Percentiles rank a stretch among this genome's conserved stretches.
phyloP scores from a whole-genome alignment of 2,888 invertebrate species.

The Eulithis testata region DNA sequence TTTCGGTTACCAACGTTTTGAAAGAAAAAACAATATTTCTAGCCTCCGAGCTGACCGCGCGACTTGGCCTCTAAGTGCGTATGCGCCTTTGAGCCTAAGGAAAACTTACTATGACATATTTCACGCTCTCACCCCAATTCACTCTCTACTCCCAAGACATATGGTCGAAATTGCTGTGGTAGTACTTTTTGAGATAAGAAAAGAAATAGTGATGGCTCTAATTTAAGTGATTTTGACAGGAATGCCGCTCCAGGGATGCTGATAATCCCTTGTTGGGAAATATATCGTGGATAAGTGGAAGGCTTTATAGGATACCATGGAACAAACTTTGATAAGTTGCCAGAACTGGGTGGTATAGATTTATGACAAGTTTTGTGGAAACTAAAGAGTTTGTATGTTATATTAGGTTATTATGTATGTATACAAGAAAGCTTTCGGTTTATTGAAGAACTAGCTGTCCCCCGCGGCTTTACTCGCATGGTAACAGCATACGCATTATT shows the following conservation, averaged over 20 bases:
- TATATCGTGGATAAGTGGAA: slow-evolving; percentile 14
- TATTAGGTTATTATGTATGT: too few species aligned
- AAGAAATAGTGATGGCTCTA: slow-evolving; percentile 66
- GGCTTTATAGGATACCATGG: slow-evolving; percentile 7
- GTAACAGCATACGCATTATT: too few species aligned
- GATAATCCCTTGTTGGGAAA: slow-evolving; percentile 53
- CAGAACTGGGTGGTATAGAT: not conserved
- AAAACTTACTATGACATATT: slow-evolving; percentile 45
- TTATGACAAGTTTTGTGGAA: not conserved
- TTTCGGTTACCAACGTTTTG: too few species aligned
- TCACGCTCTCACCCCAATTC: slow-evolving; percentile 21
- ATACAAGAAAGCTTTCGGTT: too few species aligned
- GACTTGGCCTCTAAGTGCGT: too few species aligned
- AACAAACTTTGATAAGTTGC: slow-evolving; percentile 6
- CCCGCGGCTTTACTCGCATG: too few species aligned
- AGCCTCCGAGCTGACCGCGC: too few species aligned
- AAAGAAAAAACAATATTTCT: too few species aligned
- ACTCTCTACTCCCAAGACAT: slow-evolving; percentile 32
- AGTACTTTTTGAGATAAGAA: slow-evolving; percentile 56
- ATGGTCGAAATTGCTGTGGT: slow-evolving; percentile 3
- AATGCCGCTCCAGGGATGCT: slow-evolving; percentile 55
- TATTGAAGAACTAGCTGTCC: too few species aligned
- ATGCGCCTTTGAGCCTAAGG: slow-evolving; percentile 32
- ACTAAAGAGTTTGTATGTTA: too few species aligned
- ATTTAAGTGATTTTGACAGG: slow-evolving; percentile 68